A percentile compares a stretch with the other conserved stretches of the same genome.
Evolutionary conservation across 2,113 vertebrate species (phyloP).

Genomic region (Etia nguti): DNA sequence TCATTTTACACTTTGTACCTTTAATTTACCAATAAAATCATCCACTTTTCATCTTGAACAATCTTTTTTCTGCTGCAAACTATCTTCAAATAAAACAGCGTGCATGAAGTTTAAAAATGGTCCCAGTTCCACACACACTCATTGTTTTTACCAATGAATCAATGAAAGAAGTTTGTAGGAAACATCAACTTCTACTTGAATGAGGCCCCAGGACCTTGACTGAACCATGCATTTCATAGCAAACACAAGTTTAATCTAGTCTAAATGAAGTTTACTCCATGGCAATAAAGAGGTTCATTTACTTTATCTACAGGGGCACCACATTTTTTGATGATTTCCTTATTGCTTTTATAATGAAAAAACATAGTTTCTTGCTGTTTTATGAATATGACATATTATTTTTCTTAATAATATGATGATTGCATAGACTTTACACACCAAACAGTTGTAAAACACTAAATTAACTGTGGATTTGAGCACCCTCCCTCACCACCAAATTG

Average conservation of each 20-base stretch:
- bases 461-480: neutral
- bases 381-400: neutral
- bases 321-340: constrained; percentile 21
- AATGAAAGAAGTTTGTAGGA: neutral
- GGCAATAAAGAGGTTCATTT: constrained; percentile 50
- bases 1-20: neutral
- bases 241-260: constrained; percentile 7
- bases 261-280: constrained; percentile 13
- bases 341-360: constrained; percentile 44
- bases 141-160: neutral
- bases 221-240: neutral
- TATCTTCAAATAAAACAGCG: neutral
- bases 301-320: constrained; percentile 40
- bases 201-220: neutral
- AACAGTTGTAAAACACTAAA: neutral
- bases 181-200: neutral
- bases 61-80: neutral
- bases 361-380: constrained; percentile 21
- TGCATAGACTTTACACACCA: neutral
- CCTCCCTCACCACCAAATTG: neutral
- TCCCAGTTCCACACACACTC: neutral
- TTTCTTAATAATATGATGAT: constrained; percentile 5
- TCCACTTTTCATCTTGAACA: neutral
- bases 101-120: neutral
- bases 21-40: neutral